Conservation (phyloP, 2,888 invertebrate species). For the Platycheirus albimanus region DNA sequence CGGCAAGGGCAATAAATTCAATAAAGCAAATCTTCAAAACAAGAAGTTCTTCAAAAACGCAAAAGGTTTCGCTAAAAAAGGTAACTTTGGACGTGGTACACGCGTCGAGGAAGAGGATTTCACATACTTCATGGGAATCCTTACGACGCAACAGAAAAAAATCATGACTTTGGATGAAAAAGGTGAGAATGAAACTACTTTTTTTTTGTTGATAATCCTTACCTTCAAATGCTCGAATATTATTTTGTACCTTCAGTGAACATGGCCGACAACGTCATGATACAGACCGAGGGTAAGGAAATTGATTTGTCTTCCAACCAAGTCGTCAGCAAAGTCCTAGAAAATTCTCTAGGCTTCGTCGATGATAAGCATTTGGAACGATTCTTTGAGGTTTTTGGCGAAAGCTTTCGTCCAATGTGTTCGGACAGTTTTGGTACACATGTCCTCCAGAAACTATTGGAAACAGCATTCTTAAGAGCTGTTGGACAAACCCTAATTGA, state of each 20-base stretch:
- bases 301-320: conserved; percentile 90
- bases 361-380: conserved; percentile 86
- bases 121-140: conserved; percentile 89
- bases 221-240: background rate
- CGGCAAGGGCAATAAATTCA: background rate
- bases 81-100: conserved; percentile 88
- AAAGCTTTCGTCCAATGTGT: conserved; percentile 88
- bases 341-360: conserved; percentile 88
- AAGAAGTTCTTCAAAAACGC: conserved; percentile 85
- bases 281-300: conserved; percentile 88
- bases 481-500: conserved; percentile 72
- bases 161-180: conserved; percentile 89
- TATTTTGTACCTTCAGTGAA: conserved; percentile 76
- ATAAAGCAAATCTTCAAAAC: conserved; percentile 74
- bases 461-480: conserved; percentile 80
- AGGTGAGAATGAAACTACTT: conserved; percentile 84
- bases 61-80: conserved; percentile 89
- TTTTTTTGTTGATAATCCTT: background rate
- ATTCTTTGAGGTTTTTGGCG: conserved; percentile 86
- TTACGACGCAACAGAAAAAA: conserved; percentile 88
- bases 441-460: conserved; percentile 87
- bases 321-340: conserved; percentile 88
- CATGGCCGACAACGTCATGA: conserved; percentile 89
- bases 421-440: conserved; percentile 91
- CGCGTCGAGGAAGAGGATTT: conserved; percentile 89